phyloP scores from a whole-genome alignment of 2,888 invertebrate genomes.

The Charanyca ferruginea region DNA sequence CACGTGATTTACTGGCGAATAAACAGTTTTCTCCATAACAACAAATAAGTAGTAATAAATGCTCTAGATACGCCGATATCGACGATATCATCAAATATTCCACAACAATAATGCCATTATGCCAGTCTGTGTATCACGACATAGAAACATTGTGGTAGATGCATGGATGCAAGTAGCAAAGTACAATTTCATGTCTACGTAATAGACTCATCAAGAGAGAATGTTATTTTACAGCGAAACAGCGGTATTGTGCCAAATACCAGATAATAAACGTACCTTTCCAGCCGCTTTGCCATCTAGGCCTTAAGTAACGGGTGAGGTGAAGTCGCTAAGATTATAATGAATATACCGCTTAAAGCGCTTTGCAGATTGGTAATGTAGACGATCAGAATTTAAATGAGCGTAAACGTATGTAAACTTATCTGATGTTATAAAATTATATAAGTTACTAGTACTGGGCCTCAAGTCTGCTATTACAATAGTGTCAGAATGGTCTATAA shows the following conservation, averaged over 20 bases:
- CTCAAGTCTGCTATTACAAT: too few relatives aligned
- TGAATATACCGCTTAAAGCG: constrained; percentile 50
- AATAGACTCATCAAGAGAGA: constrained; percentile 75
- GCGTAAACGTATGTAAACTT: constrained; percentile 26
- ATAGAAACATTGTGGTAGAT: constrained; percentile 59
- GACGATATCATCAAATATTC: constrained; percentile 44
- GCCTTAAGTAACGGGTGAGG: constrained; percentile 77
- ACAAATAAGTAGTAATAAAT: constrained; percentile 37
- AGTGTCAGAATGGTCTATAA: too few relatives aligned
- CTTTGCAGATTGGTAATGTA: constrained; percentile 40
- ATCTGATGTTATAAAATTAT: constrained; percentile 41
- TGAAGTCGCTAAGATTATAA: constrained; percentile 73
- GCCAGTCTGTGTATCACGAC: constrained; percentile 49
- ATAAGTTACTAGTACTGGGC: constrained; percentile 24
- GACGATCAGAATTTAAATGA: constrained; percentile 46
- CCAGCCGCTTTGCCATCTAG: constrained; percentile 82
- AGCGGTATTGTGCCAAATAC: constrained; percentile 77
- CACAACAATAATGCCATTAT: constrained; percentile 38
- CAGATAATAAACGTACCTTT: constrained; percentile 78
- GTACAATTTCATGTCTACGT: constrained; percentile 68
- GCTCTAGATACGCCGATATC: constrained; percentile 34
- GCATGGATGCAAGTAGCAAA: constrained; percentile 65
- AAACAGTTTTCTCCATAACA: constrained; percentile 37
- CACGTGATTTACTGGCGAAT: neutral
- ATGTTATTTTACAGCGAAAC: constrained; percentile 71